Conservation (phyloP, 2,113 vertebrate genomes). For the Baryphthengus martii region DNA sequence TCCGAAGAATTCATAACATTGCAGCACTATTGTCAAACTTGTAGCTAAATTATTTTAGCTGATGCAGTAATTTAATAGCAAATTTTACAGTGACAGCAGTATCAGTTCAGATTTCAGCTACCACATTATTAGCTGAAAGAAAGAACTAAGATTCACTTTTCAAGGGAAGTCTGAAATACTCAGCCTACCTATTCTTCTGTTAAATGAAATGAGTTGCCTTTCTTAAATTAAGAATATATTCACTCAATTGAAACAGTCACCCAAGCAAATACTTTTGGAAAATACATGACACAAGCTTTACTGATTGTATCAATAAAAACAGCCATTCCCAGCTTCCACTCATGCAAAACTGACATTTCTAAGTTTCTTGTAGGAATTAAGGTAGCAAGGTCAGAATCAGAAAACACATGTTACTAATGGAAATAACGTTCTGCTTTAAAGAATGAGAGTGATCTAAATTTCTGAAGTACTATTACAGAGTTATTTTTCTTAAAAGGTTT, state of each 20-base stretch:
- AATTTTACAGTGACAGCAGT: background rate
- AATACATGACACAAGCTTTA: background rate
- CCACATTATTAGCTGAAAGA: background rate
- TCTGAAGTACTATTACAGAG: background rate
- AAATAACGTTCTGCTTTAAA: background rate
- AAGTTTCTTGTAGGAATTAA: background rate
- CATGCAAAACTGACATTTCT: background rate
- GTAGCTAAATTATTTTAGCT: conserved; percentile 48
- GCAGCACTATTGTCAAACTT: conserved; percentile 28
- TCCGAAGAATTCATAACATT: conserved; percentile 23
- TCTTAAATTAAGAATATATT: background rate
- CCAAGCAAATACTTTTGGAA: background rate
- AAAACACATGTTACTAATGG: background rate
- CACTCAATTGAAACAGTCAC: background rate
- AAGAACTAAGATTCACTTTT: background rate
- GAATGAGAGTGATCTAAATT: background rate
- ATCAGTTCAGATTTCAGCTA: background rate
- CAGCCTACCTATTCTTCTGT: background rate
- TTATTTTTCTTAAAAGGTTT: background rate
- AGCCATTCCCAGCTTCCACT: background rate
- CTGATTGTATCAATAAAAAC: background rate
- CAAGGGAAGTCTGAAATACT: background rate
- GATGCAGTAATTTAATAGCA: conserved; percentile 22
- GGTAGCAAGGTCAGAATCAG: conserved; percentile 2
- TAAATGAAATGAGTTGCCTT: conserved; percentile 24